Evolutionary conservation across 2,888 invertebrate genomes (phyloP).

Genomic region (Nesidiocoris tenuis): DNA sequence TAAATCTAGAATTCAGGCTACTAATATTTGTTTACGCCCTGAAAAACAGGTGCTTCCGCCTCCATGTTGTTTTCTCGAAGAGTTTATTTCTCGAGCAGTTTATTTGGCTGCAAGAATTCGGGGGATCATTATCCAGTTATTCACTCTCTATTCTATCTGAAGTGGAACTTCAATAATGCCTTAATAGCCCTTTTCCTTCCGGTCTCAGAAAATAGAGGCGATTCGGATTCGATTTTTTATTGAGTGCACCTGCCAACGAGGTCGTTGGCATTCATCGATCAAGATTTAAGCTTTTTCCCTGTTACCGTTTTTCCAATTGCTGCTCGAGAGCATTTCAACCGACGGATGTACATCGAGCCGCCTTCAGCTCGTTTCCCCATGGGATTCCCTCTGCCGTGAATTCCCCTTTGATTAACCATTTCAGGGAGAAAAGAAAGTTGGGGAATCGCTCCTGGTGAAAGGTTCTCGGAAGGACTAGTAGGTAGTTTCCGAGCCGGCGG

Average conservation of each 20-base stretch:
- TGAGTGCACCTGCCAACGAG: neutral
- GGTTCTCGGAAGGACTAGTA: too few relatives aligned
- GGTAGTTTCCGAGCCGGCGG: too few relatives aligned
- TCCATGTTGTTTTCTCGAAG: too few relatives aligned
- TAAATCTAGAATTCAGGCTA: too few relatives aligned
- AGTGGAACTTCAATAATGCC: too few relatives aligned
- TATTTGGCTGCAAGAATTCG: too few relatives aligned
- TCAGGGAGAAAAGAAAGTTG: slow-evolving; percentile 17
- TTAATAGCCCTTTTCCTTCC: too few relatives aligned
- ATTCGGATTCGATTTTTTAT: neutral
- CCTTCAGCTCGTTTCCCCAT: neutral
- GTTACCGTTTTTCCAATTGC: neutral
- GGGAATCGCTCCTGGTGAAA: neutral
- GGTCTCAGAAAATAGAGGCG: neutral
- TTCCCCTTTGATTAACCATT: slow-evolving; percentile 24
- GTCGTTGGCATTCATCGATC: neutral
- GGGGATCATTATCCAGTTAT: too few relatives aligned
- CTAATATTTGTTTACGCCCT: too few relatives aligned
- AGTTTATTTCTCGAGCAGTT: too few relatives aligned
- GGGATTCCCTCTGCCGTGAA: neutral
- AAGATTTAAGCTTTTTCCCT: neutral
- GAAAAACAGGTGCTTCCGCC: too few relatives aligned
- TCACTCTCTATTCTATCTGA: too few relatives aligned
- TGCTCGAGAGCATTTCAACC: neutral
- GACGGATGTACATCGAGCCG: neutral